These are phyloP conservation scores for Trematomus loennbergii DNA, from an alignment of 2,113 vertebrate genomes.

Conservation along the genomic window DNA sequence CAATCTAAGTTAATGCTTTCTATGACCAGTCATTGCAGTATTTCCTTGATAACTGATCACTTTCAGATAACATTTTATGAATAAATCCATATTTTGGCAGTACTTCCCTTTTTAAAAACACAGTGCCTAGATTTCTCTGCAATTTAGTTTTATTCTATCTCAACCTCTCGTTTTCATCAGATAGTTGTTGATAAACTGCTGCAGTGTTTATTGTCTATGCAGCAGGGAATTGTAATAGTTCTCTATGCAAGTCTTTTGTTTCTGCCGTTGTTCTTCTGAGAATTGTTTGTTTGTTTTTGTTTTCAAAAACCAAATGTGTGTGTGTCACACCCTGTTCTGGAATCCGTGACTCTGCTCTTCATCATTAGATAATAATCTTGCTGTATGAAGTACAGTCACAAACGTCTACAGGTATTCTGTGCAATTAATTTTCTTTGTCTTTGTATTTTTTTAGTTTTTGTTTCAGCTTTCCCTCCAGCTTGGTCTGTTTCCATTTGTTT, in stretches of 20 bases:
- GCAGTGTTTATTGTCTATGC: slow-evolving; percentile 55
- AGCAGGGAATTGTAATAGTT: slow-evolving; percentile 37
- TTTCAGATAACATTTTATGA: not conserved
- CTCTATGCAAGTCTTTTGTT: slow-evolving; percentile 78
- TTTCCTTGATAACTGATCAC: not conserved
- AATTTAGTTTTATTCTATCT: slow-evolving; percentile 13
- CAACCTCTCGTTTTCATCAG: slow-evolving; percentile 24
- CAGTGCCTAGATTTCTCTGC: slow-evolving; percentile 23
- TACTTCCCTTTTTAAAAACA: slow-evolving; percentile 35
- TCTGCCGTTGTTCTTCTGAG: slow-evolving; percentile 23
- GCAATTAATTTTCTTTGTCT: slow-evolving; percentile 4
- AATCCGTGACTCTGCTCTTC: not conserved
- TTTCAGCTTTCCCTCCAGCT: slow-evolving; percentile 60
- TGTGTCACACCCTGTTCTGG: slow-evolving; percentile 6
- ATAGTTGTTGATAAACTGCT: slow-evolving; percentile 44
- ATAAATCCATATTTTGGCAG: slow-evolving; percentile 19
- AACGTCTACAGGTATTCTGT: slow-evolving; percentile 42
- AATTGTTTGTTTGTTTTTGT: not conserved
- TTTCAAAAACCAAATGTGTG: slow-evolving; percentile 22
- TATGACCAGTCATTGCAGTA: not conserved
- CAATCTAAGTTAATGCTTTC: slow-evolving; percentile 3
- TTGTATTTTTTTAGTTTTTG: slow-evolving; percentile 23
- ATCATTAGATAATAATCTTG: not conserved
- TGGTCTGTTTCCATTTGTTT: slow-evolving; percentile 32
- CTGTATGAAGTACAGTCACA: not conserved